Conservation (phyloP, 2,797 vertebrate genomes). For the Delichon dasypus region DNA sequence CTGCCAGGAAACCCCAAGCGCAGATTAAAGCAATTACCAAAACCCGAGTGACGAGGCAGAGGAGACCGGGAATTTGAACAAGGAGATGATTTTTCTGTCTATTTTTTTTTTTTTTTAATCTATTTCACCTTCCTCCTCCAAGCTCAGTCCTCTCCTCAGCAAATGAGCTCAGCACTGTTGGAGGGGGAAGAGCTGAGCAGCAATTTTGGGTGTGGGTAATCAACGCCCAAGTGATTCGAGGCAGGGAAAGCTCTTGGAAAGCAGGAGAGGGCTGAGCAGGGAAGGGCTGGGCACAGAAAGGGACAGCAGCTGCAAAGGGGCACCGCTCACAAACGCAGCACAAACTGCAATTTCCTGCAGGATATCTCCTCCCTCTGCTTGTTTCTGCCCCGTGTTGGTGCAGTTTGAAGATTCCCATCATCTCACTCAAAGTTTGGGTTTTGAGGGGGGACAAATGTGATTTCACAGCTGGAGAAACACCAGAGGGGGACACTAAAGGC, state of each 20-base stretch:
- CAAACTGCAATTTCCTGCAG: not conserved
- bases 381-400: not conserved
- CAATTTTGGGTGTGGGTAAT: not conserved
- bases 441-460: not conserved
- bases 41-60: not conserved
- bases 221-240: not conserved
- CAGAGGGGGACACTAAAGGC: accelerated
- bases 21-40: conserved; percentile 43
- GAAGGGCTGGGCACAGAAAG: not conserved
- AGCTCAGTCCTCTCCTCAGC: not conserved
- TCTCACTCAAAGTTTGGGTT: not conserved
- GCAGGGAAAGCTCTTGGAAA: not conserved
- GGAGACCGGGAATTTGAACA: not conserved
- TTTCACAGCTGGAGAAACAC: not conserved
- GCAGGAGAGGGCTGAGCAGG: not conserved
- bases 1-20: conserved; percentile 16
- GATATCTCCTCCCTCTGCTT: accelerated
- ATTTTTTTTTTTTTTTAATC: no score
- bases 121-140: not conserved
- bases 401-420: not conserved
- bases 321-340: not conserved
- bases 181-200: not conserved
- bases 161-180: not conserved
- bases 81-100: not conserved
- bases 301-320: not conserved